A percentile compares a stretch with the other conserved stretches of the same genome.
phyloP scores from a whole-genome alignment of 2,113 vertebrate species.

The Cyprinus carpio region DNA sequence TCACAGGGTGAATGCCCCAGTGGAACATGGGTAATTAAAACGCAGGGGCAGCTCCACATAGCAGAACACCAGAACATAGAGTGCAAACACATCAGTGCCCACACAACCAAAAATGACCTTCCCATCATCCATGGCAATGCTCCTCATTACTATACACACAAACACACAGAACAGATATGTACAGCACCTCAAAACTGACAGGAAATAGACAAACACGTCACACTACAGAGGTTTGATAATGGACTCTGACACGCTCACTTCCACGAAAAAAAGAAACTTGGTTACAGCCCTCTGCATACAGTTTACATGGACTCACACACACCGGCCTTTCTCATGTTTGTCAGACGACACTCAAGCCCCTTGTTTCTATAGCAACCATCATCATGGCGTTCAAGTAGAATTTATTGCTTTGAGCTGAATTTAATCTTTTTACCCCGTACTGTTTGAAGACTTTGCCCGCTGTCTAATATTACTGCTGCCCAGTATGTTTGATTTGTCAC shows the following conservation, averaged over 20 bases:
- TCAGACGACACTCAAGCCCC: not conserved
- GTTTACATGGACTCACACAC: not conserved
- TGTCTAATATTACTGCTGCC: constrained; percentile 6
- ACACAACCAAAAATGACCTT: not conserved
- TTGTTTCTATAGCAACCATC: constrained; percentile 46
- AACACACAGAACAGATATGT: constrained; percentile 1
- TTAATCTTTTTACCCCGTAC: constrained; percentile 14
- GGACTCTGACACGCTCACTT: not conserved
- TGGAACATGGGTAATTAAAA: constrained; percentile 23
- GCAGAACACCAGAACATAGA: not conserved
- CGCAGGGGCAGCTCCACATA: constrained; percentile 4
- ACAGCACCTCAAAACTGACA: constrained; percentile 6
- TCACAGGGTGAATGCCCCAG: constrained; percentile 2
- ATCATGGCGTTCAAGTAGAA: constrained; percentile 37
- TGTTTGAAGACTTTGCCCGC: not conserved
- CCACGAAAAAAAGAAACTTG: not conserved
- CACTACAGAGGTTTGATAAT: not conserved
- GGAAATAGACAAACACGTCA: not conserved
- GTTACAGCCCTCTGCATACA: not conserved
- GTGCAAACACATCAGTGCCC: not conserved
- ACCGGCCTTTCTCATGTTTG: not conserved
- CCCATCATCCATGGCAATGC: not conserved
- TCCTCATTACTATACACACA: not conserved
- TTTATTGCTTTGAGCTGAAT: constrained; percentile 50
- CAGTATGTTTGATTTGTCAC: not conserved